Evolutionary conservation across 2,888 invertebrate genomes (phyloP).

Genomic region (Acleris sparsana): DNA sequence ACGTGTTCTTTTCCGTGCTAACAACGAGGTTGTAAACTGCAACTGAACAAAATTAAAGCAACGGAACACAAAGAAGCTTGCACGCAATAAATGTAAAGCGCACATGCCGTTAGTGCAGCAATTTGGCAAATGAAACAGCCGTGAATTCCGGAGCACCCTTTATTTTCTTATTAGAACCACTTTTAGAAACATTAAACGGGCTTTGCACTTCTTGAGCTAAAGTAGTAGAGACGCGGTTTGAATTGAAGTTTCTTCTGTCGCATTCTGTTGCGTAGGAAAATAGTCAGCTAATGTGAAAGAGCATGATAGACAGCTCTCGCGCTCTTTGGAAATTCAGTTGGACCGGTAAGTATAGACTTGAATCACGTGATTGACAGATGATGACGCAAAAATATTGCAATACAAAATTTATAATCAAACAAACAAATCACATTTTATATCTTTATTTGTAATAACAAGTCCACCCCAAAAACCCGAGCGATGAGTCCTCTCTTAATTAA

Average conservation of each 20-base stretch:
- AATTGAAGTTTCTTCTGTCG: too few relatives aligned
- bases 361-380: too few relatives aligned
- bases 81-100: constrained; percentile 31
- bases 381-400: too few relatives aligned
- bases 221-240: neutral
- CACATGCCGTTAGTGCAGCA: constrained; percentile 23
- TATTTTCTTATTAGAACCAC: constrained; percentile 25
- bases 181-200: constrained; percentile 15
- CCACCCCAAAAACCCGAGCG: constrained; percentile 8
- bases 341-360: too few relatives aligned
- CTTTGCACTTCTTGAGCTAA: constrained; percentile 1
- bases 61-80: constrained; percentile 22
- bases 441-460: constrained; percentile 8
- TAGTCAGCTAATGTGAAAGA: too few relatives aligned
- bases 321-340: too few relatives aligned
- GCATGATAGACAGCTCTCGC: too few relatives aligned
- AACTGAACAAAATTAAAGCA: constrained; percentile 25
- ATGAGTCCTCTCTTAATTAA: constrained; percentile 29
- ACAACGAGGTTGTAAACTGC: constrained; percentile 19
- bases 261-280: too few relatives aligned
- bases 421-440: constrained; percentile 17
- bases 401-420: too few relatives aligned
- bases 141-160: constrained; percentile 15
- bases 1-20: constrained; percentile 2
- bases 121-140: constrained; percentile 33